Evolutionary conservation across 2,888 invertebrate species (phyloP).

Genomic region (Argyresthia albistria): DNA sequence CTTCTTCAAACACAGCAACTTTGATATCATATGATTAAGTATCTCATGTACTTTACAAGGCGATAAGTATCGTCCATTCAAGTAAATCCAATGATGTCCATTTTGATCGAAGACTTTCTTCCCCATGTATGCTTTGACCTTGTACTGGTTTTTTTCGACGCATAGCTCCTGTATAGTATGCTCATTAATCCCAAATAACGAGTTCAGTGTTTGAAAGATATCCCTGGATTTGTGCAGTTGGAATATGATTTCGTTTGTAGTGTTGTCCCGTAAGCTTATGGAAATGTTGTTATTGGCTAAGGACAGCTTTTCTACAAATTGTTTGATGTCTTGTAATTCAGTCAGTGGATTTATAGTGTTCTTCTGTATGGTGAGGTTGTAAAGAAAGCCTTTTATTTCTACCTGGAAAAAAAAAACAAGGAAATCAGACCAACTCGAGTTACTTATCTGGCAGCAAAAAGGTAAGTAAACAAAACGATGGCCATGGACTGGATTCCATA

Average conservation of each 20-base stretch:
- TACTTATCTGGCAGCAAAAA: too few species aligned
- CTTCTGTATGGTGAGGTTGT: conserved; percentile 75
- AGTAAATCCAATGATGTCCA: conserved; percentile 73
- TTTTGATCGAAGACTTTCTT: conserved; percentile 26
- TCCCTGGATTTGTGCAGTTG: conserved; percentile 71
- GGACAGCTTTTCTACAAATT: conserved; percentile 73
- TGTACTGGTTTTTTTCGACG: conserved; percentile 55
- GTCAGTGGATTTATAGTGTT: conserved; percentile 60
- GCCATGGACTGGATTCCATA: too few species aligned
- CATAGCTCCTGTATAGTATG: conserved; percentile 43
- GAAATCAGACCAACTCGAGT: too few species aligned
- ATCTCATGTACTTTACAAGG: conserved; percentile 52
- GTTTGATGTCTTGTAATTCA: conserved; percentile 74
- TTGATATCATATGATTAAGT: conserved; percentile 28
- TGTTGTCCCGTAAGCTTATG: conserved; percentile 79
- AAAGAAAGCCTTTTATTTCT: conserved; percentile 76
- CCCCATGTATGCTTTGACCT: conserved; percentile 71
- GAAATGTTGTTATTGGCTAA: conserved; percentile 77
- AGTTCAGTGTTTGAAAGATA: conserved; percentile 61
- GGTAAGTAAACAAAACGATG: too few species aligned
- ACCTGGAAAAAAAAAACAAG: conserved; percentile 40
- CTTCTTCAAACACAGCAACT: conserved; percentile 13
- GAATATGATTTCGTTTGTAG: conserved; percentile 69
- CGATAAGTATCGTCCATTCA: conserved; percentile 74
- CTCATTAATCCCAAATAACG: conserved; percentile 37